These are phyloP conservation scores for Cataglyphis hispanica DNA, from an alignment of 1,140 invertebrate genomes.

Conservation along the genomic window DNA sequence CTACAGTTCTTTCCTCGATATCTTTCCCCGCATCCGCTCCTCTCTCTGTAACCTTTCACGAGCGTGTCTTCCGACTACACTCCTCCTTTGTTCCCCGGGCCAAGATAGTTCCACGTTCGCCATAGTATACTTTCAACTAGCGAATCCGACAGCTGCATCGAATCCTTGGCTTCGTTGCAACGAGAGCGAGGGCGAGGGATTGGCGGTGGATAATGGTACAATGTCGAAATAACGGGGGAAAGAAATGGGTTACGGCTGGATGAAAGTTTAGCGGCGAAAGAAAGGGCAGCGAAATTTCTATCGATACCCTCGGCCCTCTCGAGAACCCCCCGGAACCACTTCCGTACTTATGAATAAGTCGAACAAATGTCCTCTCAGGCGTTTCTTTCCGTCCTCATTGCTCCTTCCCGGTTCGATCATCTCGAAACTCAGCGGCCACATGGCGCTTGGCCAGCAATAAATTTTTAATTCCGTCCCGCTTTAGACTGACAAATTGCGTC, in stretches of 20 bases:
- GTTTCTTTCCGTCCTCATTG: neutral
- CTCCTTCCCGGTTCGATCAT: neutral
- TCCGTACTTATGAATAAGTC: slow-evolving; percentile 41
- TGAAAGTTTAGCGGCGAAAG: slow-evolving; percentile 61
- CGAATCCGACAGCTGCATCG: slow-evolving; percentile 65
- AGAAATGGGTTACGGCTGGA: slow-evolving; percentile 57
- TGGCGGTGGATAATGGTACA: neutral
- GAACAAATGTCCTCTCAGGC: neutral
- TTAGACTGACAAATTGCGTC: slow-evolving; percentile 1
- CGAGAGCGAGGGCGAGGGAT: slow-evolving; percentile 9
- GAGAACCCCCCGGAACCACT: too few species aligned
- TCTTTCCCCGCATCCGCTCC: neutral
- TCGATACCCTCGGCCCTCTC: neutral
- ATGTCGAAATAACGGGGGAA: slow-evolving; percentile 24
- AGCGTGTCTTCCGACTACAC: slow-evolving; percentile 29
- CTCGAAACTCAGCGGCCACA: neutral
- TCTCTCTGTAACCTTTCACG: slow-evolving; percentile 1
- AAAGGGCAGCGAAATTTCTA: slow-evolving; percentile 30
- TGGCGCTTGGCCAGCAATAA: neutral
- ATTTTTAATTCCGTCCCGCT: slow-evolving; percentile 5
- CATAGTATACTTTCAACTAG: slow-evolving; percentile 26
- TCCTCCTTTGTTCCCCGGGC: neutral
- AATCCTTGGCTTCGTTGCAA: slow-evolving; percentile 61
- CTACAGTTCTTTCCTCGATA: neutral
- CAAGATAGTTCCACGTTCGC: slow-evolving; percentile 57